Evolutionary conservation across 1,140 invertebrate species (phyloP).

Genomic region (Bombus ignitus): DNA sequence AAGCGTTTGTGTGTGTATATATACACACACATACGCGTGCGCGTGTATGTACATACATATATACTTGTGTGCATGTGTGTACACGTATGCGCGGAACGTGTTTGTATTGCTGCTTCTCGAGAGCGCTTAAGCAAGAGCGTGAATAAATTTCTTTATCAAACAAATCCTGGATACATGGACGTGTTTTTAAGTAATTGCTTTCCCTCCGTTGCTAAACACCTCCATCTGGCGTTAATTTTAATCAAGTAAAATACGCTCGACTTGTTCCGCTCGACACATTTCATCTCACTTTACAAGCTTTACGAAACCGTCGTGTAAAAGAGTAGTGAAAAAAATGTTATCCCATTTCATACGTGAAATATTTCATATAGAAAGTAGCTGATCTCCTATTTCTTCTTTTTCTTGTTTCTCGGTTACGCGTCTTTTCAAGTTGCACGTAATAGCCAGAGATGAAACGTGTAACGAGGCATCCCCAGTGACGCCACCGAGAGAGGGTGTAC

Average conservation of each 20-base stretch:
- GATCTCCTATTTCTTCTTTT: not conserved
- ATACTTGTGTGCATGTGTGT: not conserved
- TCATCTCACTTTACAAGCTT: not conserved
- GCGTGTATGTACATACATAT: not conserved
- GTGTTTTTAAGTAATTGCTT: constrained; percentile 53
- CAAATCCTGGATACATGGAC: constrained; percentile 33
- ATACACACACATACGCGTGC: no score
- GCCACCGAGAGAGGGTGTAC: not conserved
- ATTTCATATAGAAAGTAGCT: not conserved
- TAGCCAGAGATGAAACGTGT: not conserved
- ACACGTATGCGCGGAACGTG: not conserved
- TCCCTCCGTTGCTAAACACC: constrained; percentile 4
- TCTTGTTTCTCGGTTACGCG: not conserved
- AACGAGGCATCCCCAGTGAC: not conserved
- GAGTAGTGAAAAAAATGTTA: no score
- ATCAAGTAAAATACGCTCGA: constrained; percentile 20
- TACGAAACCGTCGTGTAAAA: not conserved
- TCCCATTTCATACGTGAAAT: no score
- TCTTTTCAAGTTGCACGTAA: not conserved
- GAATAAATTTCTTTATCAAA: constrained; percentile 48
- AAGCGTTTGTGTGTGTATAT: not conserved
- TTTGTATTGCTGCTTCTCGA: constrained; percentile 40
- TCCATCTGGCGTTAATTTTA: constrained; percentile 29
- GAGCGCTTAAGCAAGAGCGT: constrained; percentile 25
- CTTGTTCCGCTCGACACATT: not conserved